A percentile compares a stretch with the other conserved stretches of the same genome.
Conservation (phyloP, 2,113 vertebrate genomes). For the Cyrtonyx montezumae region DNA sequence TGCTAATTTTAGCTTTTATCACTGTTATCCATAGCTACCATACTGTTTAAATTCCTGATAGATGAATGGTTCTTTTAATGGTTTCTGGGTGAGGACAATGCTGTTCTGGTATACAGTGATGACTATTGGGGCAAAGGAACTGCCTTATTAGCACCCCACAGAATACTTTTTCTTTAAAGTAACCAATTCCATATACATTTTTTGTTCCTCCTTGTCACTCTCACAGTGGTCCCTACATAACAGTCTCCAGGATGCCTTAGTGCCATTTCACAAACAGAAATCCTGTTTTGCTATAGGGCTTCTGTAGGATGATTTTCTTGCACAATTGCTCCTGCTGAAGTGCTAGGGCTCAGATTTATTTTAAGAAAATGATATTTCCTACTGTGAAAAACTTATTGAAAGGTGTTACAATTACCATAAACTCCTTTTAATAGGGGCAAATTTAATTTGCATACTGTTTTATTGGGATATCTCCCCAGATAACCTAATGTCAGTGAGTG, state of each 20-base stretch:
- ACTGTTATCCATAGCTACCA: background rate
- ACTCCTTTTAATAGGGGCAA: background rate
- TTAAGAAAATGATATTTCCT: background rate
- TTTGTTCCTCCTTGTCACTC: background rate
- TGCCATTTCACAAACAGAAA: background rate
- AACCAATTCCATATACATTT: background rate
- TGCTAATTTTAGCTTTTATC: background rate
- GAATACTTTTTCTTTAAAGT: background rate
- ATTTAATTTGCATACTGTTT: slow-evolving; percentile 25
- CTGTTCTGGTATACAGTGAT: background rate
- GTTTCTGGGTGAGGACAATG: background rate
- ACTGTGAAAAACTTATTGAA: background rate
- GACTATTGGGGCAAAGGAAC: background rate
- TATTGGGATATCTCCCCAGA: background rate
- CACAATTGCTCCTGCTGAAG: background rate
- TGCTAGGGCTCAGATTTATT: background rate
- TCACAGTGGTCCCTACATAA: too few relatives aligned
- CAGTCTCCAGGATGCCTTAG: background rate
- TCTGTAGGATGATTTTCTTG: background rate
- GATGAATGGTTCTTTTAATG: background rate
- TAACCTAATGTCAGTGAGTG: slow-evolving; percentile 5
- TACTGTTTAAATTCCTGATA: background rate
- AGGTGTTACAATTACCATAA: background rate
- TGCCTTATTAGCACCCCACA: background rate
- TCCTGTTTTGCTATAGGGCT: background rate